These are phyloP conservation scores for Mantis religiosa DNA, from an alignment of 2,888 invertebrate species.

Conservation along the genomic window DNA sequence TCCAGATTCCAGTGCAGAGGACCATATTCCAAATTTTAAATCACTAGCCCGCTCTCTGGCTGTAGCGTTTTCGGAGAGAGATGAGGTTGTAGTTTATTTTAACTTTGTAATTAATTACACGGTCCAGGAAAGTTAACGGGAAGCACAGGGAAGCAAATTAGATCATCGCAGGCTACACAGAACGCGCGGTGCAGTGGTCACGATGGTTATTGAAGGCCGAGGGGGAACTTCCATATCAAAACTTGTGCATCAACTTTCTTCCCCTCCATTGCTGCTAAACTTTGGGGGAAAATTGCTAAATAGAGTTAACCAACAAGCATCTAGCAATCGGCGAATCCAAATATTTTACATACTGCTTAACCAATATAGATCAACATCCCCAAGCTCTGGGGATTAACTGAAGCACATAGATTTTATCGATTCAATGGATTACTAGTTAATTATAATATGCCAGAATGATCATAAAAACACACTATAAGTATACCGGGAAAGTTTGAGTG, in stretches of 20 bases:
- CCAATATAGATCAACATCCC: no score
- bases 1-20: no score
- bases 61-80: not conserved
- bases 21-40: not conserved
- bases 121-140: constrained; percentile 3
- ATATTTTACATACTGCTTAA: no score
- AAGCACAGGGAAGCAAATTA: not conserved
- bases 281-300: not conserved
- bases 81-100: not conserved
- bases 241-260: not conserved
- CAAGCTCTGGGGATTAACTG: no score
- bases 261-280: not conserved
- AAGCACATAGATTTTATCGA: no score
- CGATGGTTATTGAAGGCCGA: not conserved
- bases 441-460: no score
- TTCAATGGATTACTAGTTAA: no score
- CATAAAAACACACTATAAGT: no score
- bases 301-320: no score
- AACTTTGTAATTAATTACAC: constrained; percentile 20
- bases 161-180: not conserved
- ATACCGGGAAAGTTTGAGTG: no score
- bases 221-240: not conserved
- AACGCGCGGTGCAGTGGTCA: not conserved
- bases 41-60: not conserved
- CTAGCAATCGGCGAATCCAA: no score